Evolutionary conservation across 1,140 invertebrate genomes (phyloP), one percentile per base, ranked within the genome.

Genomic region (Diplogasteroides magnus): DNA sequence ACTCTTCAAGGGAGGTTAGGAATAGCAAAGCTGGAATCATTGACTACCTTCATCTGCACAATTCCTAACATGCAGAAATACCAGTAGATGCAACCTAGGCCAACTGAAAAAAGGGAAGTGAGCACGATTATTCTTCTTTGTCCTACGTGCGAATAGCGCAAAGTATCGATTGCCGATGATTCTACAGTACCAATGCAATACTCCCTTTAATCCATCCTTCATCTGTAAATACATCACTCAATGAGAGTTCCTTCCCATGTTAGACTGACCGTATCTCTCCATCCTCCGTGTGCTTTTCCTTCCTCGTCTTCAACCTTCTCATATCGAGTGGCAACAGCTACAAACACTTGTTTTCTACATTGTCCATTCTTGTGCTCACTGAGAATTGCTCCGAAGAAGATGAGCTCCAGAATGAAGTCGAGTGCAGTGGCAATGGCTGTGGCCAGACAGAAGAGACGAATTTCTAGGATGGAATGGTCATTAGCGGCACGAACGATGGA

Each of bases 391-490:
- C 75, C 75, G 62, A 76, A 76, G 26, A 76, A 60, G 25, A 76
- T 73, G 13, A 76, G 58, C 68, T 76, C 64, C 27, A 73, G 65
- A 62, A 76, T 69, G 74, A 73, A 76, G 57, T 69, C 72, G 55
- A 76, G 55, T 31, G 69, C 71, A 59, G 76, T 65, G 1, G 75
- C 75, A 14, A 76, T 76, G 2, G 75, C 67, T 23, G 75, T 76
- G 1, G 75, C 69, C 15, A 76, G 57, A 64, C 76, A 77, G 62
- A 77, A 77, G 14, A 77, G 68, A 56, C 72, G 88, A 1, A 96
- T 91, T 19, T 79, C 78, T 78, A 64, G 71, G 76, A 56, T 28
- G 26, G 29, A 61, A 26, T 61, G 23, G n/a, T n/a, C n/a, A n/a
- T n/a, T n/a, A 58, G 56, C 27, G 37, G 19, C 13, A 62, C 14